These are phyloP conservation scores for Drosophila varians DNA, from an alignment of 1,140 invertebrate species.

Conservation along the genomic window DNA sequence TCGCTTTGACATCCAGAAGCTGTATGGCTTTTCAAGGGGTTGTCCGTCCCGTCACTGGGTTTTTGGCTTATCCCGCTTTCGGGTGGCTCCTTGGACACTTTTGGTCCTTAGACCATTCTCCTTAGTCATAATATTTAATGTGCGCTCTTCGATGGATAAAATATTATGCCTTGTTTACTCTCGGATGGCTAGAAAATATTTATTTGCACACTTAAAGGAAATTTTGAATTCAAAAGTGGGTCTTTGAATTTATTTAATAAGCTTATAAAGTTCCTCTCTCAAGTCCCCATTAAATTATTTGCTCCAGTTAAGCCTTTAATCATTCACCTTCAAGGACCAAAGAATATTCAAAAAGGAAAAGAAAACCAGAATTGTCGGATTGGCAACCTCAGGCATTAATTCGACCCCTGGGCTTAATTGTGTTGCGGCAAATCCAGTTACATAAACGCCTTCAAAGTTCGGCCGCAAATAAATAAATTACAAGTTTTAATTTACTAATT, in stretches of 20 bases:
- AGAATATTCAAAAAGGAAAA: conserved; percentile 9
- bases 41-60: conserved; percentile 6
- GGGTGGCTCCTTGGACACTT: background rate
- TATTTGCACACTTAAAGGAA: background rate
- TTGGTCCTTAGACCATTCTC: background rate
- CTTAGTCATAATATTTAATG: conserved; percentile 25
- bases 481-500: conserved; percentile 50
- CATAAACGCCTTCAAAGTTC: conserved; percentile 25
- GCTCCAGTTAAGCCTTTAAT: background rate
- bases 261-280: background rate
- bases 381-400: conserved; percentile 3
- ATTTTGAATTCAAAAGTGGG: background rate
- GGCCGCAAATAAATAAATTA: conserved; percentile 45
- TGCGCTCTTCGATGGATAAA: background rate
- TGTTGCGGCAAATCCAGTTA: conserved; percentile 30
- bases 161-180: background rate
- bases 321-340: conserved; percentile 3
- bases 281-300: conserved; percentile 3
- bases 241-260: background rate
- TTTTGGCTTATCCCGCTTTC: conserved; percentile 15
- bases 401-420: conserved; percentile 3
- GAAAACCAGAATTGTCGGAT: conserved; percentile 18
- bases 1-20: conserved; percentile 30
- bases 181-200: background rate
- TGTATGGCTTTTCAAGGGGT: conserved; percentile 5